These are phyloP conservation scores for Lasioglossum baleicum DNA, from an alignment of 1,140 invertebrate genomes.

Conservation along the genomic window DNA sequence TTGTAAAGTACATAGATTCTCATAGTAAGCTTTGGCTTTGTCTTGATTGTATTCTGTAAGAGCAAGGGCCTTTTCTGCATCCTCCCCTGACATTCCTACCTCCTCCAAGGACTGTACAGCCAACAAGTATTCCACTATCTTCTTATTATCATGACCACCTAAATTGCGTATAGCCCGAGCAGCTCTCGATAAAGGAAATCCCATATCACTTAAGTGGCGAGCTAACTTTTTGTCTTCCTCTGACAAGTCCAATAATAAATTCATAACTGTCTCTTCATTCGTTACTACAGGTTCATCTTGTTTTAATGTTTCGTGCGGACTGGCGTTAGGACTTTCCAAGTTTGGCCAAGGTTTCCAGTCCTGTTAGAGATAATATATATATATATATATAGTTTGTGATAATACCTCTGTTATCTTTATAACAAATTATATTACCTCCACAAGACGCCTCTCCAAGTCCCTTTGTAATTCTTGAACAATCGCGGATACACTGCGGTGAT, in stretches of 20 bases:
- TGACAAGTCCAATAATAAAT: conserved; percentile 66
- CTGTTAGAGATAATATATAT: conserved; percentile 66
- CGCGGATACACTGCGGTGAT: conserved; percentile 85
- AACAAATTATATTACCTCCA: conserved; percentile 71
- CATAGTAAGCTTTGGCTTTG: conserved; percentile 80
- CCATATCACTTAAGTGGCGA: conserved; percentile 89
- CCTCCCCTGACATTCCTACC: conserved; percentile 85
- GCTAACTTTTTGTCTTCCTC: conserved; percentile 84
- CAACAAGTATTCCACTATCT: conserved; percentile 82
- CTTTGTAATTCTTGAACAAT: conserved; percentile 87
- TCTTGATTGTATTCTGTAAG: conserved; percentile 78
- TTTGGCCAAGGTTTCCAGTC: conserved; percentile 76
- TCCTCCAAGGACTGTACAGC: conserved; percentile 82
- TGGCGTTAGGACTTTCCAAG: conserved; percentile 65
- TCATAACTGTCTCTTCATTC: conserved; percentile 55
- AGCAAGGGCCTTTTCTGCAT: conserved; percentile 80
- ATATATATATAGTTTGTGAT: background rate
- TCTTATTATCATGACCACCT: conserved; percentile 89
- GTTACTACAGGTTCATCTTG: conserved; percentile 43
- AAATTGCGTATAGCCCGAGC: conserved; percentile 86
- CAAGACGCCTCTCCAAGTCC: conserved; percentile 81
- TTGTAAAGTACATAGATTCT: conserved; percentile 85
- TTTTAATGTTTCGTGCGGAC: conserved; percentile 31
- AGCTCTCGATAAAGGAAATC: conserved; percentile 89
- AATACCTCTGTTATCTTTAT: background rate